These are phyloP conservation scores for Xiphophorus couchianus DNA, from an alignment of 2,113 vertebrate species.

Conservation along the genomic window DNA sequence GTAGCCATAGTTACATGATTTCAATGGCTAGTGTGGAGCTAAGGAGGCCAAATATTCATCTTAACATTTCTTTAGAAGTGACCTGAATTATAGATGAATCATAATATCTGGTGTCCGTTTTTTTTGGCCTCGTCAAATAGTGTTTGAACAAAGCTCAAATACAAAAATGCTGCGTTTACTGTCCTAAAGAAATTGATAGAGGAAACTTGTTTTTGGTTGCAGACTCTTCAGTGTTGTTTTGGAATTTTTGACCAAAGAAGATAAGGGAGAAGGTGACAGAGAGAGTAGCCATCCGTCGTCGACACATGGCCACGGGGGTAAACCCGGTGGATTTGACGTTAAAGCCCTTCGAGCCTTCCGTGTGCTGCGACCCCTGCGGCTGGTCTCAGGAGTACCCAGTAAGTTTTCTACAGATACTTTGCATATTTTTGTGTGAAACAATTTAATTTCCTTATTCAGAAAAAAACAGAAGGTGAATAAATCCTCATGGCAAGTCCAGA, in stretches of 20 bases:
- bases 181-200: neutral
- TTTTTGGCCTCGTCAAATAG: no score
- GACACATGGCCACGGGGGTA: constrained; percentile 83
- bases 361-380: constrained; percentile 96
- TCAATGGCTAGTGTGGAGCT: no score
- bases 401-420: constrained; percentile 64
- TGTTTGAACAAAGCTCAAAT: neutral
- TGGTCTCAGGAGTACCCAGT: constrained; percentile 99
- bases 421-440: neutral
- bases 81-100: neutral
- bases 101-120: neutral
- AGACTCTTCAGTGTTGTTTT: constrained; percentile 99
- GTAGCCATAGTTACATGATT: no score
- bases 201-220: constrained; percentile 29
- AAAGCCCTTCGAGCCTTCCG: constrained; percentile 99
- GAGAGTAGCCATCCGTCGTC: constrained; percentile 83
- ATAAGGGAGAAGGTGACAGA: constrained; percentile 44
- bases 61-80: neutral
- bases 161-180: neutral
- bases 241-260: constrained; percentile 97
- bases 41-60: neutral
- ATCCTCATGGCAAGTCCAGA: no score
- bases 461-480: no score
- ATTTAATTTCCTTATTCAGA: no score
- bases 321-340: constrained; percentile 97